These are phyloP conservation scores for Lagopus muta DNA, from an alignment of 2,113 vertebrate species.

Conservation along the genomic window DNA sequence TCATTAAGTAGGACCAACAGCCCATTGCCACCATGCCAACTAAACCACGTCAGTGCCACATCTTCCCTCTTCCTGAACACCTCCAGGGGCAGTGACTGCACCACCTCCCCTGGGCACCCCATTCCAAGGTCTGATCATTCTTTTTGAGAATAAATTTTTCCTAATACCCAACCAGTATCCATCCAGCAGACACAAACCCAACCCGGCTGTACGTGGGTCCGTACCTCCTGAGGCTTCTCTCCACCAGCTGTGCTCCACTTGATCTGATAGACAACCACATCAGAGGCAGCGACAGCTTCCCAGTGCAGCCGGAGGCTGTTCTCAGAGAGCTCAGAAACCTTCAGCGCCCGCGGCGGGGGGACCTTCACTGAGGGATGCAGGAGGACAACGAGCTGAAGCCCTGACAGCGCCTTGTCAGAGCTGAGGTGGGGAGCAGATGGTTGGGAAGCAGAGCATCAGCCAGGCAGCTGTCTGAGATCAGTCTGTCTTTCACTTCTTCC, in stretches of 20 bases:
- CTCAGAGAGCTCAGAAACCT: conserved; percentile 85
- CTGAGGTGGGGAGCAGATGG: conserved; percentile 27
- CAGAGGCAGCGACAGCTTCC: conserved; percentile 82
- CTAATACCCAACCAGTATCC: no score
- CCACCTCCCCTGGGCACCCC: no score
- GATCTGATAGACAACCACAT: conserved; percentile 90
- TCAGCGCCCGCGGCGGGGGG: conserved; percentile 83
- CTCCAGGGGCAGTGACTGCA: no score
- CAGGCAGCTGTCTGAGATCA: background rate
- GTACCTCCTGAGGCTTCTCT: conserved; percentile 87
- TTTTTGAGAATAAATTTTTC: no score
- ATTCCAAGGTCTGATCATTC: no score
- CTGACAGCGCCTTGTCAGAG: background rate
- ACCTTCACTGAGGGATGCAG: conserved; percentile 82
- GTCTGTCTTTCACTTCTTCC: conserved; percentile 22
- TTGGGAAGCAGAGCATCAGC: background rate
- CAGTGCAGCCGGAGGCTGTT: conserved; percentile 84
- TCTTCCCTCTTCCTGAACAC: no score
- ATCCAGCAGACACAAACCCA: background rate
- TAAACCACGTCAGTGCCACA: no score
- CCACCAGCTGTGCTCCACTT: conserved; percentile 90
- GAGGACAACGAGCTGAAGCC: background rate
- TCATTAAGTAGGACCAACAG: no score
- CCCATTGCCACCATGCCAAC: no score
- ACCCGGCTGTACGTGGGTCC: background rate